Conservation (phyloP, 2,797 vertebrate species). For the Malurus splendens region DNA sequence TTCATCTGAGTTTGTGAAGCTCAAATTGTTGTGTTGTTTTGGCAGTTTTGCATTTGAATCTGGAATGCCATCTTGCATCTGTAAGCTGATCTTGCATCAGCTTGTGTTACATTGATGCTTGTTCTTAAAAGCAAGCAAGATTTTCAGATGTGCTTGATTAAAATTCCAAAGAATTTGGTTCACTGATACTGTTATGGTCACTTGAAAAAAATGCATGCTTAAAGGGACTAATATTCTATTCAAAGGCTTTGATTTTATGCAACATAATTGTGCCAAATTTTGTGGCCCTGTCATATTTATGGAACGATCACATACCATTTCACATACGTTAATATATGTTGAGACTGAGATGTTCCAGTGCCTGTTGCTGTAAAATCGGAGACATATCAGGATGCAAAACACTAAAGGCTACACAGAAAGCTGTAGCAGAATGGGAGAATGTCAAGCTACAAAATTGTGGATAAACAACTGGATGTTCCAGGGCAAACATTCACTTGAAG, state of each 20-base stretch:
- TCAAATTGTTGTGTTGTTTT: not conserved
- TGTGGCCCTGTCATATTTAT: not conserved
- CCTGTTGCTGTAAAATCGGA: not conserved
- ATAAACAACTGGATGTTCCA: not conserved
- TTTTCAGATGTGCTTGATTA: not conserved
- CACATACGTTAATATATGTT: not conserved
- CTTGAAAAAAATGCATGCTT: not conserved
- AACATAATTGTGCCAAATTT: not conserved
- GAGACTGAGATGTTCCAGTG: not conserved
- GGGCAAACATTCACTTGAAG: not conserved
- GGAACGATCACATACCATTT: not conserved
- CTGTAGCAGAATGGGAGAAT: not conserved
- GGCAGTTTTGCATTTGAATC: not conserved
- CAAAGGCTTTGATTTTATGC: not conserved
- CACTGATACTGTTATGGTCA: not conserved
- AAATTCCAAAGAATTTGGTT: not conserved
- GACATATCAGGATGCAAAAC: not conserved
- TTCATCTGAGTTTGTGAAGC: not conserved
- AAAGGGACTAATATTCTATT: not conserved
- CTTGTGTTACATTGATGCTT: not conserved
- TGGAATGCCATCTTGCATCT: not conserved
- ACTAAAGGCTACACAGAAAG: not conserved
- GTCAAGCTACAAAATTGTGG: not conserved
- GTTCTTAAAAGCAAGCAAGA: not conserved
- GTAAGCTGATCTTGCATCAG: not conserved